Evolutionary conservation across 1,140 invertebrate genomes (phyloP).

Genomic region (Acarapis woodi): DNA sequence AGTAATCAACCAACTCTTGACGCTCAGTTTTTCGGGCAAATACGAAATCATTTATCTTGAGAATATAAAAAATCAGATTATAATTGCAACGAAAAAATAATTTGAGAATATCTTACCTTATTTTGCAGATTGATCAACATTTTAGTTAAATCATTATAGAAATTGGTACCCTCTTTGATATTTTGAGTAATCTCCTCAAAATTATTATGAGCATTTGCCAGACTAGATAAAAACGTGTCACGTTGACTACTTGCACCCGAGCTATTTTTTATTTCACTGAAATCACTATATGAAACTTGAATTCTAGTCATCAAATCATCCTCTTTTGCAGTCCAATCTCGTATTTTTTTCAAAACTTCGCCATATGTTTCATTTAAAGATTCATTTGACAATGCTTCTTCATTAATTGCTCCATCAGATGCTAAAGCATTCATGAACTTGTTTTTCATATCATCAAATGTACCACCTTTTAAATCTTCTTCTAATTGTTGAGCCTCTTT

Average conservation of each 20-base stretch:
- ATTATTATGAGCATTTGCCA: constrained; percentile 62
- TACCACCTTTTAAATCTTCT: constrained; percentile 47
- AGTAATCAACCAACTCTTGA: constrained; percentile 73
- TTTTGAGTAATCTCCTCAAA: constrained; percentile 69
- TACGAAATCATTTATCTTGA: constrained; percentile 81
- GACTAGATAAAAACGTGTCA: constrained; percentile 47
- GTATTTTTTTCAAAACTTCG: constrained; percentile 34
- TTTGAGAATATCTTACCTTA: too few species aligned
- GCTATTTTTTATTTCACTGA: constrained; percentile 34
- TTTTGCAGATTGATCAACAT: constrained; percentile 80
- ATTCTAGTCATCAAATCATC: constrained; percentile 43
- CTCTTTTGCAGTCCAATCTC: constrained; percentile 42
- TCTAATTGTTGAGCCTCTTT: constrained; percentile 63
- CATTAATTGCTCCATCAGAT: constrained; percentile 57
- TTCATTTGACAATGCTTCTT: constrained; percentile 41
- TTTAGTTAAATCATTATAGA: constrained; percentile 92
- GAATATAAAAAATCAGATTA: too few species aligned
- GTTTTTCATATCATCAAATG: constrained; percentile 45
- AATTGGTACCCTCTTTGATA: constrained; percentile 78
- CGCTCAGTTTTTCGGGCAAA: constrained; percentile 97
- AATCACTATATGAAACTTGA: constrained; percentile 37
- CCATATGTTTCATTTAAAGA: constrained; percentile 45
- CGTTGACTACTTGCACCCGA: constrained; percentile 22
- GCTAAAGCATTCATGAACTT: constrained; percentile 46
- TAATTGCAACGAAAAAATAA: too few species aligned